Evolutionary conservation across 92 coral and sea anemone genomes (phyloP), one percentile per base, ranked within the genome.

Genomic region (Ricordea florida): DNA sequence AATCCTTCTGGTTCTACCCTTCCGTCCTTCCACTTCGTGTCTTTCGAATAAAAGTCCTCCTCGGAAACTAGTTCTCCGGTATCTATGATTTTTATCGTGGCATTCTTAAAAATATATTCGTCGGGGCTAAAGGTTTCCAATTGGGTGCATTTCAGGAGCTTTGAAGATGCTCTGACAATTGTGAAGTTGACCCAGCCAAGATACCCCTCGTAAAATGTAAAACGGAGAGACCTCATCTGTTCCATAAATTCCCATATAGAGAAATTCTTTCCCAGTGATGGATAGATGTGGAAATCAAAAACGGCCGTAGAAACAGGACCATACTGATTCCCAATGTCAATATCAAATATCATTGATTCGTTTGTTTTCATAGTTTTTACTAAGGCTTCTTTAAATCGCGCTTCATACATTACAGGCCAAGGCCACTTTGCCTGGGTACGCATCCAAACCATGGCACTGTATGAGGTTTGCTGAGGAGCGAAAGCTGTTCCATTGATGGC

Each of bases 31-130:
- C n/a, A n/a, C n/a, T n/a, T n/a, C n/a, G n/a, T n/a, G n/a, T n/a
- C n/a, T n/a, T n/a, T n/a, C n/a, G n/a, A n/a, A n/a, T n/a, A n/a
- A n/a, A n/a, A n/a, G n/a, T n/a, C n/a, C n/a, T n/a, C n/a, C n/a
- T n/a, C n/a, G n/a, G n/a, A n/a, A n/a, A n/a, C n/a, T n/a, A n/a
- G n/a, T n/a, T n/a, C n/a, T n/a, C n/a, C n/a, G n/a, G n/a, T n/a
- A n/a, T n/a, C n/a, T n/a, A n/a, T n/a, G n/a, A n/a, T n/a, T n/a
- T n/a, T n/a, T n/a, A n/a, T n/a, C n/a, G n/a, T n/a, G n/a, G n/a
- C n/a, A n/a, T n/a, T n/a, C n/a, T n/a, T n/a, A n/a, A n/a, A n/a
- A 16, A 11, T 23, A 18, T 32, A 68, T 35, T 68, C 76, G 55
- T 50, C 29, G 0, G 44, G 30, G 40, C 7, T 23, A 27, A 34